Conservation (phyloP, 2,113 vertebrate species). For the Heterotis niloticus region DNA sequence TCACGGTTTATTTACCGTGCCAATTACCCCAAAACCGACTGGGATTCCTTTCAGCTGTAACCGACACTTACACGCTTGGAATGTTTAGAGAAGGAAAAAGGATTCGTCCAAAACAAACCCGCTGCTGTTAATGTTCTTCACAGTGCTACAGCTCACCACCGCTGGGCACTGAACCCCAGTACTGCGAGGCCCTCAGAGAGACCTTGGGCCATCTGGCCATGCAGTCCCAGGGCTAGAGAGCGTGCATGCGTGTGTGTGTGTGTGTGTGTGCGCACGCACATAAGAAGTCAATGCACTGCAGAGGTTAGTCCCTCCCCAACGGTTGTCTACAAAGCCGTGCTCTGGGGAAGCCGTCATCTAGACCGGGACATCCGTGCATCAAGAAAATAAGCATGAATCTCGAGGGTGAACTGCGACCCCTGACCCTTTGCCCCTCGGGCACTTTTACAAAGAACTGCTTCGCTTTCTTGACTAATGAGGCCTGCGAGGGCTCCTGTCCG, state of each 20-base stretch:
- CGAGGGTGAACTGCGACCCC: conserved; percentile 33
- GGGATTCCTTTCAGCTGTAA: conserved; percentile 8
- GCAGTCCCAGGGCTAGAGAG: not conserved
- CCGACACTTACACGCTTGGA: not conserved
- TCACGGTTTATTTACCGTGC: not conserved
- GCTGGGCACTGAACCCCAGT: not conserved
- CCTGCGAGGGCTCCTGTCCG: conserved; percentile 22
- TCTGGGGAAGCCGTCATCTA: not conserved
- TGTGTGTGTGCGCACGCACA: not conserved
- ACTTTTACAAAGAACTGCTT: conserved; percentile 44
- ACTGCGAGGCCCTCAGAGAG: not conserved
- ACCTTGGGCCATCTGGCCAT: not conserved
- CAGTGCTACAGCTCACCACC: not conserved
- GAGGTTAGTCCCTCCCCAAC: not conserved
- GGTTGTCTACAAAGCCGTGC: not conserved
- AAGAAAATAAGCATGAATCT: conserved; percentile 37
- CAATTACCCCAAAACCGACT: conserved; percentile 15
- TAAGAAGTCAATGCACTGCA: not conserved
- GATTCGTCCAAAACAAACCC: not conserved
- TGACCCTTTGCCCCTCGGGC: conserved; percentile 56
- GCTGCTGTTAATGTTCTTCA: conserved; percentile 3
- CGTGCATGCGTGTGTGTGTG: not conserved
- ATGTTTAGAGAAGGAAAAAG: conserved; percentile 16
- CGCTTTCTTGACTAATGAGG: conserved; percentile 42
- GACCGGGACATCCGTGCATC: not conserved